Evolutionary conservation across 2,113 vertebrate genomes (phyloP), one percentile per base, ranked within the genome.

Genomic region (Pluvialis apricaria): DNA sequence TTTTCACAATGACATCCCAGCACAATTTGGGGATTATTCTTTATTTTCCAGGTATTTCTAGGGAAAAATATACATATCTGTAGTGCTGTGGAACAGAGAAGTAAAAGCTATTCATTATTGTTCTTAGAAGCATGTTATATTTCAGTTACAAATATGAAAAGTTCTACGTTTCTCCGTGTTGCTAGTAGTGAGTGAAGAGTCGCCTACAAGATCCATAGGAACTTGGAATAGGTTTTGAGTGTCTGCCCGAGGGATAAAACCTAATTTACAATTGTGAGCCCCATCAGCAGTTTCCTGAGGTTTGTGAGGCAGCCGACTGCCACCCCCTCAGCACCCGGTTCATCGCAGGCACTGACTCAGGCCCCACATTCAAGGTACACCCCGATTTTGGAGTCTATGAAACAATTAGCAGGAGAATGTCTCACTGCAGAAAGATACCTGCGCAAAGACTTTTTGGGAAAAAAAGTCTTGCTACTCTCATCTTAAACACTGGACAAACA

Each of bases 91-190:
- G 14, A 71, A 55, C 32, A 40, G 79, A 57, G 24, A 66, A 60
- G 36, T 44, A 29, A 75, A 60, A 32, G 3, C 36, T 28, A n/a
- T 11, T 64, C 19, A 2, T 29, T 57, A 2, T 10, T 60, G 58
- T 51, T 58, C 68, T 49, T 0, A 5, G 68, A 61, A 79, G 42
- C 15, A 8, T 0, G 26, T 25, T 61, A 9, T 3, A 19, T 62
- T 60, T 92, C 1, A 10, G 73, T 57, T 70, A 58, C 49, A 15
- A 49, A 38, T 22, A 72, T 1, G 9, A 75, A 11, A 38, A 29
- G 65, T 8, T 81, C 40, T 52, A 17, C 1, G 0, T 34, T 58
- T 47, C 71, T 78, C 65, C 17, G 40, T 0, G 0, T 9, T 72
- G 32, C 72, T 36, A 34, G 5, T 1, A 25, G 5, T 7, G 11